These are phyloP conservation scores for Loxodonta africana DNA, from an alignment of 2,113 vertebrate species.

Conservation along the genomic window DNA sequence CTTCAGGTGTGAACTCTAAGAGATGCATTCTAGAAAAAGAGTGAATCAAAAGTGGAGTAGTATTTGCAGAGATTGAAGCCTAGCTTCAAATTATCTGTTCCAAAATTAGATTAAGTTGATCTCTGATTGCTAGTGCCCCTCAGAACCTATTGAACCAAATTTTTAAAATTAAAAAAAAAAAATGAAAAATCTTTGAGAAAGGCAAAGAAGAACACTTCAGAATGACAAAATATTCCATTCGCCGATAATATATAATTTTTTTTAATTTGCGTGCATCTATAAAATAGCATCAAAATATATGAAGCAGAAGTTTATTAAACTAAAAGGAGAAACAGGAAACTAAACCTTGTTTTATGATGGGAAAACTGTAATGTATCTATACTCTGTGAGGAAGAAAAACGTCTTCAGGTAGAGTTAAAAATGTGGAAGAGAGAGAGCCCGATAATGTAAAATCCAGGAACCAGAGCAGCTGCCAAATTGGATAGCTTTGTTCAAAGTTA, in stretches of 20 bases:
- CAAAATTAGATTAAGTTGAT: background rate
- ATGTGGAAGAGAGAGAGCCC: background rate
- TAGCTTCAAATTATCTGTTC: background rate
- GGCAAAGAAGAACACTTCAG: background rate
- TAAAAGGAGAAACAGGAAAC: background rate
- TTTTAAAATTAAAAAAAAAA: background rate
- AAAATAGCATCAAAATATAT: background rate
- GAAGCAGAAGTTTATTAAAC: background rate
- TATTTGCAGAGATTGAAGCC: background rate
- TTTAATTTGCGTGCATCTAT: background rate
- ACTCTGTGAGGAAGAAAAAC: background rate
- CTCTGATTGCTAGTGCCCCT: background rate
- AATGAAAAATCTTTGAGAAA: background rate
- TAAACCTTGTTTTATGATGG: background rate
- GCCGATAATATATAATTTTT: background rate
- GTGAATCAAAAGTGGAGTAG: too few species aligned
- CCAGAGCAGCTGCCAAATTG: background rate
- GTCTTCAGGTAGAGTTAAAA: background rate
- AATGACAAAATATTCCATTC: background rate
- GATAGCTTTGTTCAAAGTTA: background rate
- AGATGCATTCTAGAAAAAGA: background rate
- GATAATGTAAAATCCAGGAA: background rate
- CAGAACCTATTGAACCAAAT: background rate
- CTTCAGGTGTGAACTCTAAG: background rate
- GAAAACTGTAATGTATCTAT: background rate